Evolutionary conservation across 2,797 vertebrate species (phyloP).

Genomic region (Gallirallus australis): DNA sequence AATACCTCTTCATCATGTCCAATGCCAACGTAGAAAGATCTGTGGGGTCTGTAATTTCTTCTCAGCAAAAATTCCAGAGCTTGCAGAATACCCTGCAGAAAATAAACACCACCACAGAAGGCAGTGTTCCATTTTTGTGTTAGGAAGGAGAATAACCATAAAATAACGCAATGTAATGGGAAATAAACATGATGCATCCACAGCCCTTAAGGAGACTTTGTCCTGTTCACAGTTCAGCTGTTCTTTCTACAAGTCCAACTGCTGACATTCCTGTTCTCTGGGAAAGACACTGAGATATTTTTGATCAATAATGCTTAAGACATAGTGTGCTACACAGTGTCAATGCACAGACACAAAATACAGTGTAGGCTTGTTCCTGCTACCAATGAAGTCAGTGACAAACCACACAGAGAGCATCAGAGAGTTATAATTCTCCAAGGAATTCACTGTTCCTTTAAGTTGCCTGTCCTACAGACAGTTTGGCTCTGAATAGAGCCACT

Average conservation of each 20-base stretch:
- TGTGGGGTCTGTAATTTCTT: slow-evolving; percentile 85
- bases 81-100: slow-evolving; percentile 89
- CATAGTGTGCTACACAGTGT: neutral
- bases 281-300: neutral
- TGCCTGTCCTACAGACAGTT: neutral
- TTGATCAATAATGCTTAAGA: neutral
- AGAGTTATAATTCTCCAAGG: neutral
- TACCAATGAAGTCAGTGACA: neutral
- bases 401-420: neutral
- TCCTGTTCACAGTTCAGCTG: neutral
- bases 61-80: slow-evolving; percentile 90
- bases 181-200: neutral
- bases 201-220: neutral
- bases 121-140: neutral
- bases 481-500: neutral
- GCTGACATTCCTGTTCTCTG: neutral
- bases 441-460: neutral
- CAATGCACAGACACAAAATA: fast-evolving
- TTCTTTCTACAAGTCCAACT: neutral
- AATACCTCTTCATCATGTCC: slow-evolving; percentile 94
- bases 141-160: neutral
- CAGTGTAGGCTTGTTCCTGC: neutral
- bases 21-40: slow-evolving; percentile 91
- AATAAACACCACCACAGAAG: neutral
- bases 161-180: neutral